These are phyloP conservation scores for Homarus americanus DNA, from an alignment of 1,140 invertebrate genomes.

Conservation along the genomic window DNA sequence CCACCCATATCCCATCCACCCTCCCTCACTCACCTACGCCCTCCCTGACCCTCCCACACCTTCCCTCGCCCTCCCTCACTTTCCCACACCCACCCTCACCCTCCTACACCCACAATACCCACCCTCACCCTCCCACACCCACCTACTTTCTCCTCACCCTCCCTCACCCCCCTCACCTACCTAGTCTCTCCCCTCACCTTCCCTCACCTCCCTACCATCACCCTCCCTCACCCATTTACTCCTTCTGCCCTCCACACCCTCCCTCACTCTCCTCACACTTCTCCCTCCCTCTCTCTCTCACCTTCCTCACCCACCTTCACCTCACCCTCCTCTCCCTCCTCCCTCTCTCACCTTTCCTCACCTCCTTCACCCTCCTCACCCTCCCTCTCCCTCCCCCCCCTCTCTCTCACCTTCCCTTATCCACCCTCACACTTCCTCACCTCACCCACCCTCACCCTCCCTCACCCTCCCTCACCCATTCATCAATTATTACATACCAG, in stretches of 20 bases:
- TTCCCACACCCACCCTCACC: background rate
- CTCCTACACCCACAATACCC: no score
- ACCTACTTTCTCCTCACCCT: no score
- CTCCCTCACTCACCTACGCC: background rate
- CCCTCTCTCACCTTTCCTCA: slow-evolving; percentile 6
- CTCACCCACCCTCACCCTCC: background rate
- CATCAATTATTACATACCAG: no score
- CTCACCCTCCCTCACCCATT: background rate
- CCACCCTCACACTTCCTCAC: background rate
- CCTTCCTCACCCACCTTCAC: no score
- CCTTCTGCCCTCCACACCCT: background rate
- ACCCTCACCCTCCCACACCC: background rate
- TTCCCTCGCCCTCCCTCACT: background rate
- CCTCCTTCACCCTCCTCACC: background rate
- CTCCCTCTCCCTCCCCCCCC: background rate
- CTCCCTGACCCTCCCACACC: background rate
- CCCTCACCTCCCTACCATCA: no score
- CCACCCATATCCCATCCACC: background rate
- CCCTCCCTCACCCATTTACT: no score
- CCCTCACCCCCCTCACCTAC: background rate
- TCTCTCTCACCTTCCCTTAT: background rate
- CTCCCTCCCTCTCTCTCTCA: background rate
- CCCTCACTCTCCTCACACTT: background rate
- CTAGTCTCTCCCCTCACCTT: background rate
- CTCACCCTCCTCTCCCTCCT: background rate